Evolutionary conservation across 2,888 invertebrate genomes (phyloP), one percentile per base, ranked within the genome.

Genomic region (Hofmannophila pseudospretella): DNA sequence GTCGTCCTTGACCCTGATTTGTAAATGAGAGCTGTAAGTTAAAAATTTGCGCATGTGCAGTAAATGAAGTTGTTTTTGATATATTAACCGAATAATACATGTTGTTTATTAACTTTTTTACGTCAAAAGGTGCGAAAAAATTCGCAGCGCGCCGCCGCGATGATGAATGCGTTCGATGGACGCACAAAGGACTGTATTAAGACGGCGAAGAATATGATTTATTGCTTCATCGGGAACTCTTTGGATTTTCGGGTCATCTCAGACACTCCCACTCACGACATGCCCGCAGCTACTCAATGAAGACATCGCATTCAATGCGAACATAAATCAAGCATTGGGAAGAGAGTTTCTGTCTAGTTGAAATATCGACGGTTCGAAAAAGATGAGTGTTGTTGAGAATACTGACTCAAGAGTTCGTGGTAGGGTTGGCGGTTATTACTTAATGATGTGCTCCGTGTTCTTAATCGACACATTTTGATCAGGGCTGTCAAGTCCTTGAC

Each of bases 251-350:
- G 74, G 81, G 74, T 77, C 72, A 73, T 64, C 66, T 50, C 49
- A 55, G 62, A 50, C 69, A 67, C 79, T 67, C 79, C 82, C 70
- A 73, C 80, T 82, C 85, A 84, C 84, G 84, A 79, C 61, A 61
- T 47, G 82, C 84, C 81, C 45, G 63, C 41, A 78, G 84, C 73
- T 51, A 62, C 72, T 61, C 66, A 73, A 82, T 82, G 76, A 84
- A 84, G 81, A 78, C 68, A 67, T 82, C 64, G 67, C 47, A 62
- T 67, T 74, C 58, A 82, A 82, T 82, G 64, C 63, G 47, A 51
- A 39, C 58, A 82, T 85, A 81, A 84, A 84, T 85, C 78, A 79
- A 53, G 39, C 47, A 54, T 53, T 47, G 32, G 36, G 14, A 38
- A 20, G 48, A 62, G 63, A 64, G 64, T 51, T 50, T 59, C 55